phyloP scores from a whole-genome alignment of 2,888 invertebrate species.

The Carterocephalus palaemon region DNA sequence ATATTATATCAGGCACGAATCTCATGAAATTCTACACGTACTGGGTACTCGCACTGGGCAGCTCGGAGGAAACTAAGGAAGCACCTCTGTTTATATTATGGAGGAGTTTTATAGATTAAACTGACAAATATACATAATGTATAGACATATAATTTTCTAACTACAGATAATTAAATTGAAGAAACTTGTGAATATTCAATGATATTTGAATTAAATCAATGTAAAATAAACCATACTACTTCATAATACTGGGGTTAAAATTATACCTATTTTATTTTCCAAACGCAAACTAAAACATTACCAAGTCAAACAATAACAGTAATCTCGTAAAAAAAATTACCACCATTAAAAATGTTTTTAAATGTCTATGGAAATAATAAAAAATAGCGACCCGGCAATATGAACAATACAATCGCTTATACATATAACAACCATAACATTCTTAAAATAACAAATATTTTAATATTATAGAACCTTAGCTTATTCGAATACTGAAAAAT shows the following conservation, averaged over 20 bases:
- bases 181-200: no score
- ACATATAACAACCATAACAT: constrained; percentile 21
- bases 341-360: no score
- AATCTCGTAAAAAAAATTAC: not conserved
- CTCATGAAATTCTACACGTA: constrained; percentile 44
- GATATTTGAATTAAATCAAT: not conserved
- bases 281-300: not conserved
- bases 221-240: not conserved
- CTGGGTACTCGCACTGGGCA: constrained; percentile 50
- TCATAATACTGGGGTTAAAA: constrained; percentile 4
- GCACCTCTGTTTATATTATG: constrained; percentile 25
- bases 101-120: constrained; percentile 1
- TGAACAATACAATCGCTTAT: constrained; percentile 13
- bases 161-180: no score
- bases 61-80: constrained; percentile 34
- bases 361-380: no score
- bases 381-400: not conserved
- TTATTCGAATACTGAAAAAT: constrained; percentile 23
- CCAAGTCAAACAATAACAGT: not conserved
- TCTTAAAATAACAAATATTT: constrained; percentile 15
- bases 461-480: constrained; percentile 5
- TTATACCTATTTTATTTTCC: not conserved
- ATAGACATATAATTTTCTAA: no score
- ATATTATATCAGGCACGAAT: constrained; percentile 66
- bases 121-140: no score